Base-by-base conservation (phyloP, 2,113 vertebrate genomes). In the Astur gentilis region DNA sequence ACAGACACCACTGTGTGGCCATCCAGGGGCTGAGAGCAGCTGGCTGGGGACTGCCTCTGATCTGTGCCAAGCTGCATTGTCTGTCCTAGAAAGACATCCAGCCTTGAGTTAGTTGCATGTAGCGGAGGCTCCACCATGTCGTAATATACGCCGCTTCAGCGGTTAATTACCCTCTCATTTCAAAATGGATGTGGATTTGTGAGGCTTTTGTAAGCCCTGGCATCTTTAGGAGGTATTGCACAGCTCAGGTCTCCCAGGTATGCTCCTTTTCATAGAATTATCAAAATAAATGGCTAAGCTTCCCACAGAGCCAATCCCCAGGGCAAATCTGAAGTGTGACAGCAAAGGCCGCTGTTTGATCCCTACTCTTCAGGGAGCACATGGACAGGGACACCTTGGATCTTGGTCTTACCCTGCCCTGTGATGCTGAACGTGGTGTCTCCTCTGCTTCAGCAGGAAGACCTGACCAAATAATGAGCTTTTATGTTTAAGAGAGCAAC, bases 1-100 rank as follows among this genome's bases (percentile, higher is more conserved):
- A 0, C 1, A 6, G 47, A 23, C 22, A n/a, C 11, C 0, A 0
- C 15, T 7, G 44, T 19, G 13, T 18, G 8, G 66, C 4, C 58
- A 32, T 3, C 36, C 50, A 15, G 26, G 27, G 52, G 27, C 6
- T 25, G 36, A 36, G 57, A 69, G 36, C 72, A 81, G 49, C 64
- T 77, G 6, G 0, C 72, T 70, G 50, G 29, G 47, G 27, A 36
- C 60, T 27, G 29, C 38, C 50, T 62, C 2, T 1, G 38, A 27
- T 26, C 42, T 57, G 34, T 65, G 81, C 50, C 36, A 9, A n/a
- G 57, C 13, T 3, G 1, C n/a, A 5, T 9, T 2, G 0, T 16
- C 60, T 75, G 32, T 60, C 80, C 83, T 44, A 21, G 26, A 65
- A 81, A 55, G 79, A 71, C 3, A 3, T 23, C 5, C 14, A 80